These are phyloP conservation scores for Gambelia wislizenii DNA, from an alignment of 2,797 vertebrate species.

Conservation along the genomic window DNA sequence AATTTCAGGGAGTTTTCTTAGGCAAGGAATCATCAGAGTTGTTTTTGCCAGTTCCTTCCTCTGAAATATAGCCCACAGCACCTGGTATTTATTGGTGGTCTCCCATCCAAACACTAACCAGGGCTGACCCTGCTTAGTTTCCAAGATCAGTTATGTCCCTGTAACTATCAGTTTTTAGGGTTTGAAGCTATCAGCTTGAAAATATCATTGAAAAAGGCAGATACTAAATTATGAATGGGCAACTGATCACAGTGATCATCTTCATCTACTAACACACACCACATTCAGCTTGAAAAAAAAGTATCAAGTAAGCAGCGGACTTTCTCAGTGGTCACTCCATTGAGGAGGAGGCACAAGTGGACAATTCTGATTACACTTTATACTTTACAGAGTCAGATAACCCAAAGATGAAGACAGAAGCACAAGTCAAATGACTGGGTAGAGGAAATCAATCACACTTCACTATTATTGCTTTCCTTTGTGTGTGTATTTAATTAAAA, in stretches of 20 bases:
- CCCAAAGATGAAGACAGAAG: slow-evolving; percentile 44
- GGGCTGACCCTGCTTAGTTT: no score
- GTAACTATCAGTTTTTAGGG: neutral
- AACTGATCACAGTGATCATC: slow-evolving; percentile 26
- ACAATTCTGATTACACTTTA: slow-evolving; percentile 30
- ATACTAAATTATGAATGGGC: slow-evolving; percentile 41
- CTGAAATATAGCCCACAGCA: no score
- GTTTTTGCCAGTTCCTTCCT: no score
- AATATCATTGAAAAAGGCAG: slow-evolving; percentile 34
- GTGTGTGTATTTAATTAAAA: slow-evolving; percentile 51
- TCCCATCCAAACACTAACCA: no score
- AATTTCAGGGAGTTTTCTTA: no score
- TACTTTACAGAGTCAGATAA: slow-evolving; percentile 61
- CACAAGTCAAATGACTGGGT: slow-evolving; percentile 59
- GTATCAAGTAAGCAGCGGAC: slow-evolving; percentile 26
- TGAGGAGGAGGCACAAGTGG: slow-evolving; percentile 35
- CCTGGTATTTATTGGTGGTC: no score
- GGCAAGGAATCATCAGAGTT: no score
- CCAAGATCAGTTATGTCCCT: no score
- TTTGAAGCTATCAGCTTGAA: neutral
- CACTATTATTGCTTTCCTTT: slow-evolving; percentile 46
- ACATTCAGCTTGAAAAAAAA: slow-evolving; percentile 19
- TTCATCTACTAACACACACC: slow-evolving; percentile 18
- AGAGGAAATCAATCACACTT: slow-evolving; percentile 61
- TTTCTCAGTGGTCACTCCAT: slow-evolving; percentile 56